A percentile compares a stretch with the other conserved stretches of the same genome.
Evolutionary conservation across 2,888 invertebrate species (phyloP).

Genomic region (Sarcophaga subvicina): DNA sequence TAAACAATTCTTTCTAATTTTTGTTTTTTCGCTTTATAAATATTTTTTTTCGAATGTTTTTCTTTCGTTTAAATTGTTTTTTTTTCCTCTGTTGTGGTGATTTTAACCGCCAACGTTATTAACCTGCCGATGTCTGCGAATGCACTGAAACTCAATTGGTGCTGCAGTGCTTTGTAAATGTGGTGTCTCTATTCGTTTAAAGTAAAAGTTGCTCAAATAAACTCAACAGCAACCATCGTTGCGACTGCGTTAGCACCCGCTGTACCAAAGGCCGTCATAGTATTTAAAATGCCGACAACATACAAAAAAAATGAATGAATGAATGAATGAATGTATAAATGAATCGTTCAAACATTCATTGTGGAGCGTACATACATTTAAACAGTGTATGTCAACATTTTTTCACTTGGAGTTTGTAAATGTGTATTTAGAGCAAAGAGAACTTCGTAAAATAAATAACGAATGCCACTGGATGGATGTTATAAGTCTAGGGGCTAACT

Average conservation of each 20-base stretch:
- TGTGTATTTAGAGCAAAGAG: constrained; percentile 17
- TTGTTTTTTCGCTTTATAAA: neutral
- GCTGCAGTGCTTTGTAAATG: constrained; percentile 78
- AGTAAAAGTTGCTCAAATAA: constrained; percentile 43
- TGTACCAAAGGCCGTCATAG: neutral
- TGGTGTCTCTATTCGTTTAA: constrained; percentile 67
- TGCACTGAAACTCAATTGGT: constrained; percentile 79
- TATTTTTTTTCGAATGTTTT: neutral
- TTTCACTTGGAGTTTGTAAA: neutral
- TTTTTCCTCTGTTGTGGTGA: neutral
- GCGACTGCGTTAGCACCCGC: no score
- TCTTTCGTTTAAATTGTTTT: constrained; percentile 5
- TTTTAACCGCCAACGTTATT: constrained; percentile 69
- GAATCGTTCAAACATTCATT: neutral
- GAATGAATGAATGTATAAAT: neutral
- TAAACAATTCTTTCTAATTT: constrained; percentile 5
- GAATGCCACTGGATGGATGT: neutral
- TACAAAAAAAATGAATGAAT: neutral
- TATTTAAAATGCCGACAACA: neutral
- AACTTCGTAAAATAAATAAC: neutral
- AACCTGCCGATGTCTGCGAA: constrained; percentile 76
- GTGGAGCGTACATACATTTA: neutral
- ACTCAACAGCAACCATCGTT: neutral
- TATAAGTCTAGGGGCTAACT: neutral
- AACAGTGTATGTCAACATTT: neutral